Percentiles rank a stretch among this genome's conserved stretches.
These are phyloP conservation scores for Phaetusa simplex DNA, from an alignment of 2,113 vertebrate species.

Conservation along the genomic window DNA sequence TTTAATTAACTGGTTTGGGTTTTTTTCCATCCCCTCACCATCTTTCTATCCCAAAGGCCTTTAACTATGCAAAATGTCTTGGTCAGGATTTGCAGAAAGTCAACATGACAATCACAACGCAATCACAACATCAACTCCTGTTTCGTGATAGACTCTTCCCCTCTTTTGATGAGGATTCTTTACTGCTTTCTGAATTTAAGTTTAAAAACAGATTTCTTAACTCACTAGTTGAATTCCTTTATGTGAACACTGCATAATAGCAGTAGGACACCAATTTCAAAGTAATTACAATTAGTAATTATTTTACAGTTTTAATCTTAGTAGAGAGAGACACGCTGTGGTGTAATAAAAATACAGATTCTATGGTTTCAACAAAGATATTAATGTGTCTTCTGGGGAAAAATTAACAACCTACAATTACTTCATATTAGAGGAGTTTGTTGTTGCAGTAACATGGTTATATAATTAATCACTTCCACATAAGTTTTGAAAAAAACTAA, in stretches of 20 bases:
- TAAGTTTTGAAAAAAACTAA: neutral
- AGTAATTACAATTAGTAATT: neutral
- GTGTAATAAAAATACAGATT: neutral
- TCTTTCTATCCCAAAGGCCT: neutral
- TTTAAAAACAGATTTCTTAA: neutral
- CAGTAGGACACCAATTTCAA: neutral
- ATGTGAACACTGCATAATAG: neutral
- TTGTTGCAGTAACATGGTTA: neutral
- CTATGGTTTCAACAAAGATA: neutral
- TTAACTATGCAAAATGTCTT: neutral
- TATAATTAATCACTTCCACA: neutral
- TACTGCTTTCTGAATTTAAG: neutral
- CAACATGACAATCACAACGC: neutral
- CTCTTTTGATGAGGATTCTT: neutral
- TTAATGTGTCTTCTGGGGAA: neutral
- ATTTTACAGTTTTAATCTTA: neutral
- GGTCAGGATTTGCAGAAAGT: neutral
- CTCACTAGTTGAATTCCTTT: neutral
- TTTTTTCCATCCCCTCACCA: neutral
- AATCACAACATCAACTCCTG: neutral
- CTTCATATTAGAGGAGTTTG: neutral
- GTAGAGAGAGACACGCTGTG: neutral
- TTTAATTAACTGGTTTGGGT: neutral
- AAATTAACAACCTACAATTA: neutral
- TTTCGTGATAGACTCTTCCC: neutral